These are phyloP conservation scores for Callipepla squamata DNA, from an alignment of 2,113 vertebrate species.

Conservation along the genomic window DNA sequence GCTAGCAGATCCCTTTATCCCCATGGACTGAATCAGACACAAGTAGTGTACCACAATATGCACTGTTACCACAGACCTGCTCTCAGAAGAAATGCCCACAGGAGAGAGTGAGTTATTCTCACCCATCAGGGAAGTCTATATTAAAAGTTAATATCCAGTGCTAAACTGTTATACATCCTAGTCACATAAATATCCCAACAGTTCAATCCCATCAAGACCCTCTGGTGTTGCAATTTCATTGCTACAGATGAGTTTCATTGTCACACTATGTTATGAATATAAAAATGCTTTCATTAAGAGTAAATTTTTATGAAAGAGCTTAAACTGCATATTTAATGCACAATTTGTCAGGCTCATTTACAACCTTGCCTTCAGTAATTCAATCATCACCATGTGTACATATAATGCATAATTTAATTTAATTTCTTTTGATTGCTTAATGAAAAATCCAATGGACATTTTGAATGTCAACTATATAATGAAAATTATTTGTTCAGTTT, in stretches of 20 bases:
- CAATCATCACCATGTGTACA: not conserved
- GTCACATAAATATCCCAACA: not conserved
- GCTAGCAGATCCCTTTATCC: not conserved
- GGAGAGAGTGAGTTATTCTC: not conserved
- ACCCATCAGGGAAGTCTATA: not conserved
- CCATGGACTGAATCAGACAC: not conserved
- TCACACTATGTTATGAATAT: not conserved
- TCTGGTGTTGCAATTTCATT: not conserved
- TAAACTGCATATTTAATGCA: slow-evolving; percentile 30
- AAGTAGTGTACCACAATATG: not conserved
- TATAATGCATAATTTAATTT: slow-evolving; percentile 45
- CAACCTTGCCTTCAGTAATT: slow-evolving; percentile 7
- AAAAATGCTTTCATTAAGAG: slow-evolving; percentile 32
- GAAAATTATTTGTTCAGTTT: slow-evolving; percentile 12
- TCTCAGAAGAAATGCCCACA: not conserved
- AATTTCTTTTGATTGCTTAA: slow-evolving; percentile 32
- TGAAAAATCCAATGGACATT: slow-evolving; percentile 1
- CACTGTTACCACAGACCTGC: not conserved
- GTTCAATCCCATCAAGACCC: not conserved
- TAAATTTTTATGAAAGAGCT: slow-evolving; percentile 40
- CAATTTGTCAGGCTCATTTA: slow-evolving; percentile 25
- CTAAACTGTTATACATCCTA: not conserved
- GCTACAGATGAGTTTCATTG: not conserved
- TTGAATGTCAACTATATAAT: not conserved
- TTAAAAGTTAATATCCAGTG: not conserved